These are phyloP conservation scores for Microdon myrmicae DNA, from an alignment of 2,888 invertebrate species.

Conservation along the genomic window DNA sequence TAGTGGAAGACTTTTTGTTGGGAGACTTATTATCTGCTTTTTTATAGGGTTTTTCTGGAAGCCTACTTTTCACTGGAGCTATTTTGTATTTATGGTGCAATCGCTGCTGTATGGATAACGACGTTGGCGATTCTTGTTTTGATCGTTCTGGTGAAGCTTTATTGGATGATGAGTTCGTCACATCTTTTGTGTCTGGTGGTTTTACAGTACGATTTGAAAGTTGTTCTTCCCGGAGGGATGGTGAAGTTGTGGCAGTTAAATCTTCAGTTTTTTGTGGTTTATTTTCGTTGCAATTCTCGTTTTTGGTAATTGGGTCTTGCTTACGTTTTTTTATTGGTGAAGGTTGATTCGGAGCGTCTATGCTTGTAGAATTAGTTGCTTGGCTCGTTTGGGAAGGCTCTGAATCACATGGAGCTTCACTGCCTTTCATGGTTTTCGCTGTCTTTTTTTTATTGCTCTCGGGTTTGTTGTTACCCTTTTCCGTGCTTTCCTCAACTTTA, in stretches of 20 bases:
- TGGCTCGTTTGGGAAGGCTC: too few relatives aligned
- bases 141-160: background rate
- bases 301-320: slow-evolving; percentile 16
- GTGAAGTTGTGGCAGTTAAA: background rate
- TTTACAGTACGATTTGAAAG: too few relatives aligned
- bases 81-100: slow-evolving; percentile 53
- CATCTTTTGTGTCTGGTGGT: background rate
- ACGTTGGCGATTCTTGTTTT: too few relatives aligned
- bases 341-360: slow-evolving; percentile 9
- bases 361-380: background rate
- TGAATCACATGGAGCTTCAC: too few relatives aligned
- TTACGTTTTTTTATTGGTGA: slow-evolving; percentile 36
- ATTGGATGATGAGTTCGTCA: background rate
- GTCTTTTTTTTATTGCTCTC: slow-evolving; percentile 30
- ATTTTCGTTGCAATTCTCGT: slow-evolving; percentile 39
- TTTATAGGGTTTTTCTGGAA: slow-evolving; percentile 14
- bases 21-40: slow-evolving; percentile 19
- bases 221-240: too few relatives aligned
- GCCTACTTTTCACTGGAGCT: slow-evolving; percentile 33
- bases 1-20: slow-evolving; percentile 9
- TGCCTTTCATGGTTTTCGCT: slow-evolving; percentile 1
- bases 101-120: slow-evolving; percentile 38
- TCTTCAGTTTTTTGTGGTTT: background rate
- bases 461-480: background rate
- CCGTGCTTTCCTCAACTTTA: background rate